These are phyloP conservation scores for Timandra comae DNA, from an alignment of 2,888 invertebrate species.

Conservation along the genomic window DNA sequence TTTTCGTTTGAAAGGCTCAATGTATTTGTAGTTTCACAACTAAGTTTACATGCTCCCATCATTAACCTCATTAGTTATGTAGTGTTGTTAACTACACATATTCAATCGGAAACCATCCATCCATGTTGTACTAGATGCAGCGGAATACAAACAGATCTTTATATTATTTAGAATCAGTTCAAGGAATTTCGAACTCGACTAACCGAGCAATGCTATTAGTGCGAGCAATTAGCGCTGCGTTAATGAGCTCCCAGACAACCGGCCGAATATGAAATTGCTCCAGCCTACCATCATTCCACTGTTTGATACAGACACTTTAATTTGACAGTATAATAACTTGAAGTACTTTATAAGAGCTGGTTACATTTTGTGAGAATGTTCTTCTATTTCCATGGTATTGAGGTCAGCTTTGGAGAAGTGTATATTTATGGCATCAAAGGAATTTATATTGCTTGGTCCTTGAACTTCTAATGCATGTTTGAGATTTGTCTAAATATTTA, in stretches of 20 bases:
- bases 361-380: constrained; percentile 33
- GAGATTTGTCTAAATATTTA: too few relatives aligned
- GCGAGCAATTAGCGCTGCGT: constrained; percentile 64
- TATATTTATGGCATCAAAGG: constrained; percentile 7
- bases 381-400: constrained; percentile 45
- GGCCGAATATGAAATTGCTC: constrained; percentile 36
- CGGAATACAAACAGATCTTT: constrained; percentile 36
- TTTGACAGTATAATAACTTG: constrained; percentile 41
- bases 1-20: too few relatives aligned
- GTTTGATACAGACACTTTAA: constrained; percentile 36
- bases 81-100: constrained; percentile 15
- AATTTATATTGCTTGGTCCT: constrained; percentile 8
- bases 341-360: constrained; percentile 41
- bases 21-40: background rate
- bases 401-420: constrained; percentile 36
- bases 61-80: constrained; percentile 1
- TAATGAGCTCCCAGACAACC: constrained; percentile 63
- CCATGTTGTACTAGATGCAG: constrained; percentile 7
- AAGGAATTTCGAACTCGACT: constrained; percentile 61
- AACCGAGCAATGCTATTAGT: constrained; percentile 60
- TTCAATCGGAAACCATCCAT: constrained; percentile 15
- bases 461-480: too few relatives aligned
- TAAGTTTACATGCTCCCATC: too few relatives aligned
- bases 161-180: constrained; percentile 59
- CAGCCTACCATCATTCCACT: constrained; percentile 21